These are phyloP conservation scores for Drosophila acutilabella DNA, from an alignment of 2,888 invertebrate species.

Conservation along the genomic window DNA sequence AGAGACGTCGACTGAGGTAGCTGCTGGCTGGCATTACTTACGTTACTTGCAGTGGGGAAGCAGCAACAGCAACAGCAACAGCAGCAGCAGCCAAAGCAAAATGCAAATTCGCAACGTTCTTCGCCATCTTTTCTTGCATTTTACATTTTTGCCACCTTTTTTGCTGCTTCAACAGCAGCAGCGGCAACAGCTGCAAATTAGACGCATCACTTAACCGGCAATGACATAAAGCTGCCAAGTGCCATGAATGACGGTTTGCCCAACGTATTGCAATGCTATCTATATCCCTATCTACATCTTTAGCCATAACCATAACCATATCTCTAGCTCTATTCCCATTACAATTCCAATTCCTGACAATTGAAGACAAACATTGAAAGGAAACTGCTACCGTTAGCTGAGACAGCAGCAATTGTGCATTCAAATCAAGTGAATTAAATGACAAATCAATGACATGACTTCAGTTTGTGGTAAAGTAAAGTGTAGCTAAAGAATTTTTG, in stretches of 20 bases:
- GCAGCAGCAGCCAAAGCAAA: slow-evolving; percentile 31
- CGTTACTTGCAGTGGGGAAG: neutral
- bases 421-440: neutral
- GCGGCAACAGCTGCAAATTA: slow-evolving; percentile 76
- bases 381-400: neutral
- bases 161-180: slow-evolving; percentile 12
- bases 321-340: neutral
- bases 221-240: slow-evolving; percentile 79
- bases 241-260: slow-evolving; percentile 48
- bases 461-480: too few species aligned
- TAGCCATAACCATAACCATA: neutral
- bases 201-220: slow-evolving; percentile 80
- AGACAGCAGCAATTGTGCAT: slow-evolving; percentile 7
- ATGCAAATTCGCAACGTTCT: slow-evolving; percentile 53
- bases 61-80: neutral
- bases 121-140: slow-evolving; percentile 5
- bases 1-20: slow-evolving; percentile 1
- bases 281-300: slow-evolving; percentile 1
- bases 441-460: too few species aligned
- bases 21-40: slow-evolving; percentile 31
- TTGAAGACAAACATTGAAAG: slow-evolving; percentile 10
- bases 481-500: too few species aligned
- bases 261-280: slow-evolving; percentile 29
- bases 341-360: neutral
- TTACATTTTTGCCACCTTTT: neutral